Conservation (phyloP, 2,888 invertebrate species). For the Bibio marci region DNA sequence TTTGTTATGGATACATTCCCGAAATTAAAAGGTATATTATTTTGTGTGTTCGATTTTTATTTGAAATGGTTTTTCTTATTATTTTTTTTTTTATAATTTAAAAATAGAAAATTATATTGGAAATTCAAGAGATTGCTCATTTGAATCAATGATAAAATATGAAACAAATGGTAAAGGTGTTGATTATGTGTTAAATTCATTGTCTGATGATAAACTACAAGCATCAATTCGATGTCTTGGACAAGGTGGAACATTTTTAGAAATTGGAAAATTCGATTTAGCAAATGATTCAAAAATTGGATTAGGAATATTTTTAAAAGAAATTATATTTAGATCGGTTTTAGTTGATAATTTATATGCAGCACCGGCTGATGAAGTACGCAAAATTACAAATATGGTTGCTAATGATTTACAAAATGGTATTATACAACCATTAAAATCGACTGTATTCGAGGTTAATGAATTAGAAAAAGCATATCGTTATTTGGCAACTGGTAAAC, state of each 20-base stretch:
- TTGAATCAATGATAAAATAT: conserved; percentile 67
- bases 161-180: conserved; percentile 77
- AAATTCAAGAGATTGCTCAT: conserved; percentile 71
- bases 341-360: conserved; percentile 52
- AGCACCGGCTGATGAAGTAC: conserved; percentile 25
- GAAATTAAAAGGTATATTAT: conserved; percentile 32
- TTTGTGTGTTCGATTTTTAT: too few relatives aligned
- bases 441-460: conserved; percentile 42
- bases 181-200: conserved; percentile 77
- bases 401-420: conserved; percentile 43
- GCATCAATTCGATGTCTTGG: conserved; percentile 47
- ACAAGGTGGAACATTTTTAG: conserved; percentile 50
- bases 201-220: conserved; percentile 79
- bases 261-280: conserved; percentile 76
- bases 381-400: conserved; percentile 30
- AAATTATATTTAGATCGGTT: conserved; percentile 60
- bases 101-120: conserved; percentile 46
- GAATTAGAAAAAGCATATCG: conserved; percentile 58
- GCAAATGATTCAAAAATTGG: conserved; percentile 43
- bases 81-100: not conserved
- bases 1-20: conserved; percentile 40
- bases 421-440: conserved; percentile 48
- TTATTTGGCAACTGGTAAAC: conserved; percentile 48
- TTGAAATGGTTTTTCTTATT: too few relatives aligned
- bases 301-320: conserved; percentile 50